These are phyloP conservation scores for Eremobia ochroleuca DNA, from an alignment of 2,888 invertebrate species.

Conservation along the genomic window DNA sequence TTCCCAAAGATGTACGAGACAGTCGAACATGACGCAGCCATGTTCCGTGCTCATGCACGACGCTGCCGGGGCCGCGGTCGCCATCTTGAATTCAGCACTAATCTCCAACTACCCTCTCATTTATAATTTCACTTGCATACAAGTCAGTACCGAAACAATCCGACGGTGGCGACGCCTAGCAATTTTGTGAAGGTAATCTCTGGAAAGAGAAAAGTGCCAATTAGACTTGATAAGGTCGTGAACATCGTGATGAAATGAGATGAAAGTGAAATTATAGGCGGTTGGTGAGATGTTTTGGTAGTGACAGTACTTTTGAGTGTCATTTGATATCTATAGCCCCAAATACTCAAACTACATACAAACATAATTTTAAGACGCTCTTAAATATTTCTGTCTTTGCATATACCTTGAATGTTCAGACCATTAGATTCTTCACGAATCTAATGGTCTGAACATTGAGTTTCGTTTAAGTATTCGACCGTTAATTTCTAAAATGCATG, in stretches of 20 bases:
- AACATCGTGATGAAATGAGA: constrained; percentile 73
- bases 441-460: not conserved
- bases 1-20: constrained; percentile 88
- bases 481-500: not conserved
- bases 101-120: constrained; percentile 65
- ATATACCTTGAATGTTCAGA: not conserved
- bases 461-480: not conserved
- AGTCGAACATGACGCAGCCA: constrained; percentile 89
- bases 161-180: constrained; percentile 61
- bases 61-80: constrained; percentile 81
- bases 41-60: constrained; percentile 87
- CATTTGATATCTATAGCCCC: not conserved
- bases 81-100: constrained; percentile 75
- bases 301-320: constrained; percentile 24
- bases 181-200: constrained; percentile 77
- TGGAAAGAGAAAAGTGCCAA: constrained; percentile 85
- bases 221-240: constrained; percentile 76
- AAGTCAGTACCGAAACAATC: constrained; percentile 49
- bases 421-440: too few species aligned
- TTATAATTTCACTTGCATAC: constrained; percentile 75
- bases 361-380: not conserved
- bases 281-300: constrained; percentile 14
- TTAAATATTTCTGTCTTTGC: not conserved
- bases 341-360: not conserved
- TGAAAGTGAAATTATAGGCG: constrained; percentile 80